Conservation (phyloP, 1,140 invertebrate species). For the Plodia interpunctella region DNA sequence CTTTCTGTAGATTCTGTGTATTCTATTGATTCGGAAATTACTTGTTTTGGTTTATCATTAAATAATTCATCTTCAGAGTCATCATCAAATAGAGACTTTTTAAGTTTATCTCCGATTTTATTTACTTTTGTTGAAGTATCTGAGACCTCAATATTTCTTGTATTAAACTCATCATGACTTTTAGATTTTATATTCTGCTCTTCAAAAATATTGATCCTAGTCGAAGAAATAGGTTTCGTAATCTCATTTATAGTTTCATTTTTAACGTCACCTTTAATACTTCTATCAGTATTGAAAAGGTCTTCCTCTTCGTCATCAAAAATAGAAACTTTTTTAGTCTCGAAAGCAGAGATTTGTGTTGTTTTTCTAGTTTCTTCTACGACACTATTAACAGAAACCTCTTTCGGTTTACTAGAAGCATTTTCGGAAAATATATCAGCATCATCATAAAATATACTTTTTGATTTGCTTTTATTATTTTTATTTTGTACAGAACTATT, state of each 20-base stretch:
- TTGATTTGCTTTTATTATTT: conserved; percentile 17
- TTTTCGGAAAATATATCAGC: conserved; percentile 29
- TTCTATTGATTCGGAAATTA: too few species aligned
- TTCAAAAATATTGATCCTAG: background rate
- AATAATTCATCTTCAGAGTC: conserved; percentile 3
- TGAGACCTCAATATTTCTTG: background rate
- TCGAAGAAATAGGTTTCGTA: background rate
- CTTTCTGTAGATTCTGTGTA: background rate
- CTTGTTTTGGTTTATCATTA: background rate
- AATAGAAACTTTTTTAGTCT: background rate
- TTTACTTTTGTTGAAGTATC: background rate
- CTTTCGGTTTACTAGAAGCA: background rate
- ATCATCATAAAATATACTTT: conserved; percentile 55
- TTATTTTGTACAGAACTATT: conserved; percentile 15
- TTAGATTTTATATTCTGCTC: background rate
- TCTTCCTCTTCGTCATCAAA: background rate
- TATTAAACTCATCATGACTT: background rate
- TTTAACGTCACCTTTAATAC: background rate
- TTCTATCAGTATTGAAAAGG: background rate
- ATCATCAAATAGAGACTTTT: conserved; percentile 9
- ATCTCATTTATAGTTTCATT: background rate
- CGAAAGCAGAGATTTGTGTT: background rate
- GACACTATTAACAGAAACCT: background rate
- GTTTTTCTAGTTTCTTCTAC: background rate
- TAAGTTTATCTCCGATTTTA: background rate